Evolutionary conservation across 2,888 invertebrate species (phyloP).

Genomic region (Nasonia oneida): DNA sequence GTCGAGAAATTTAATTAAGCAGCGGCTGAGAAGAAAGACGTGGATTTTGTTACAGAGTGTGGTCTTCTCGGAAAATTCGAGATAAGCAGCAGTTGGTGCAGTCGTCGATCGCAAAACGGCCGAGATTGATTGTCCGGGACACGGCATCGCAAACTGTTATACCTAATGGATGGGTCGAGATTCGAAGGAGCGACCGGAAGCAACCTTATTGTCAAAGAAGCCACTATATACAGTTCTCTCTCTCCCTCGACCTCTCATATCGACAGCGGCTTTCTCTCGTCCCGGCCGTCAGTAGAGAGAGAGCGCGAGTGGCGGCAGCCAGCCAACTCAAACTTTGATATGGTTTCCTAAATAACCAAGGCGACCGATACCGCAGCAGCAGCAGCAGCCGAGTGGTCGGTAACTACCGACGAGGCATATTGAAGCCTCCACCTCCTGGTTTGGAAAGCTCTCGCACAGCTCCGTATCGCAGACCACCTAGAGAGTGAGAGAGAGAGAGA

Average conservation of each 20-base stretch:
- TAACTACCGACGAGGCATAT: constrained; percentile 75
- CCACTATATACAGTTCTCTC: constrained; percentile 22
- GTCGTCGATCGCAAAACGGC: neutral
- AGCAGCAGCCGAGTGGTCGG: constrained; percentile 71
- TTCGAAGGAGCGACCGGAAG: constrained; percentile 67
- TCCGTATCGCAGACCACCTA: constrained; percentile 34
- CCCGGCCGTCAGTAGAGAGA: constrained; percentile 10
- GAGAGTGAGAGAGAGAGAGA: constrained; percentile 50
- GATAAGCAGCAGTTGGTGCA: neutral
- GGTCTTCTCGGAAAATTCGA: neutral
- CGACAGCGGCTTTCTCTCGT: constrained; percentile 46
- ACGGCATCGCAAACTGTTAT: constrained; percentile 36
- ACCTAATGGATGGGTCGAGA: constrained; percentile 43
- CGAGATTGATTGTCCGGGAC: constrained; percentile 14
- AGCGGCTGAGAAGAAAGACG: constrained; percentile 7
- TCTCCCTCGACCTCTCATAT: constrained; percentile 58
- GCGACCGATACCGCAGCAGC: constrained; percentile 73
- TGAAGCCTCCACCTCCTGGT: constrained; percentile 70
- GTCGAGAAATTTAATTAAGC: constrained; percentile 73
- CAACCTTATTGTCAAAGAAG: constrained; percentile 71
- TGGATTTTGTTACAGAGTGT: constrained; percentile 15
- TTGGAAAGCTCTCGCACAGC: constrained; percentile 21
- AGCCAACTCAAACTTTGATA: constrained; percentile 76
- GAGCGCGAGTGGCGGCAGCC: constrained; percentile 64
- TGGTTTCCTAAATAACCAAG: constrained; percentile 77